Conservation (phyloP, 2,113 vertebrate genomes). For the Cichladusa arquata region DNA sequence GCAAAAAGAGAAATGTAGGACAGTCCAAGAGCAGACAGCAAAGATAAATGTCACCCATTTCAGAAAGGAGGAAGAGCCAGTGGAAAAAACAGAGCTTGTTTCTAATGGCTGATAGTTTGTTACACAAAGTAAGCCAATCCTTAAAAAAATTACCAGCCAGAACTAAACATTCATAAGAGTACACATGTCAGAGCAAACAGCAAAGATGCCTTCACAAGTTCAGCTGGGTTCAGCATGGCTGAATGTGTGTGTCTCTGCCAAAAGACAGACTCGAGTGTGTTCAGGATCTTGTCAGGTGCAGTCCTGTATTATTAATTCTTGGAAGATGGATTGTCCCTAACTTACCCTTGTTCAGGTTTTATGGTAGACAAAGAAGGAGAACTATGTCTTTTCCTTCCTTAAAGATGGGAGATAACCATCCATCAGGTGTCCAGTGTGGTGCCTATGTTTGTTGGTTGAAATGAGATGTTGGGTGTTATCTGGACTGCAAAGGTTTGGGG, state of each 20-base stretch:
- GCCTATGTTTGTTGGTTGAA: not conserved
- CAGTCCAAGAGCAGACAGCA: not conserved
- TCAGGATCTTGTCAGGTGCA: not conserved
- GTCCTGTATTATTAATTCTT: not conserved
- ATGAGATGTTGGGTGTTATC: not conserved
- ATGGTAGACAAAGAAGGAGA: not conserved
- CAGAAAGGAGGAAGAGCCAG: not conserved
- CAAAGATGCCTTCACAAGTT: not conserved
- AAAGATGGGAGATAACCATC: not conserved
- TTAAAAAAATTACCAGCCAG: conserved; percentile 18
- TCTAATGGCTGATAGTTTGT: not conserved
- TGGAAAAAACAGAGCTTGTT: not conserved
- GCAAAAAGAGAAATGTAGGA: not conserved
- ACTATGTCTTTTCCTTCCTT: not conserved
- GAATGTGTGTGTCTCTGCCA: not conserved
- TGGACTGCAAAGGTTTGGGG: not conserved
- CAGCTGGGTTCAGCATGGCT: not conserved
- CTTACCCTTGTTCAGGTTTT: not conserved
- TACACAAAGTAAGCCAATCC: not conserved
- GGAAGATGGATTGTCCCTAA: not conserved
- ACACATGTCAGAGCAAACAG: conserved; percentile 26
- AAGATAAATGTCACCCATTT: not conserved
- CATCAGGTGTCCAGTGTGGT: too few relatives aligned
- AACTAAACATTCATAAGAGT: not conserved
- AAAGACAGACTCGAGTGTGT: not conserved